Conservation (phyloP, 1,140 invertebrate species). For the Conus ventricosus region DNA sequence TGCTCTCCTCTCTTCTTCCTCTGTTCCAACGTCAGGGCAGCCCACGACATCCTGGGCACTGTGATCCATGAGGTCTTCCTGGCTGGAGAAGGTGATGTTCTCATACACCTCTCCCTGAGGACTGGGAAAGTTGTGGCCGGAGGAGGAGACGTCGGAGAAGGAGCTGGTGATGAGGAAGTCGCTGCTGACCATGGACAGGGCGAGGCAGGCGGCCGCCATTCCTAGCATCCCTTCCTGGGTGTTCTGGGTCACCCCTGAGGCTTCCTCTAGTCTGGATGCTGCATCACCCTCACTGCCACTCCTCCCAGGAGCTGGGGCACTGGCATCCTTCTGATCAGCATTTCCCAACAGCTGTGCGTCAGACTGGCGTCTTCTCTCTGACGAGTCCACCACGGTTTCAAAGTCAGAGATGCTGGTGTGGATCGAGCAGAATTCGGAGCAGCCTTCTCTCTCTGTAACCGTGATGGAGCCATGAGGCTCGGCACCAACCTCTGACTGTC, state of each 20-base stretch:
- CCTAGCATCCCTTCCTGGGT: background rate
- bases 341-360: background rate
- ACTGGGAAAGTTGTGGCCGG: too few species aligned
- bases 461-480: background rate
- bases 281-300: too few species aligned
- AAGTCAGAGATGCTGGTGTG: background rate
- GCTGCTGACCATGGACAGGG: background rate
- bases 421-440: background rate
- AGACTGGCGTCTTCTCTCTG: background rate
- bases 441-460: background rate
- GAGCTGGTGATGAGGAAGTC: background rate
- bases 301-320: too few species aligned
- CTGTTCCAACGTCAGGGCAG: background rate
- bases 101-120: background rate
- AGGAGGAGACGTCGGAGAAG: slow-evolving; percentile 10
- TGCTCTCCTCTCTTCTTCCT: background rate
- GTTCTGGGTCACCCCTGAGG: background rate
- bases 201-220: background rate
- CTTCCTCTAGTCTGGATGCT: too few species aligned
- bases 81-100: slow-evolving; percentile 23
- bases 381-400: background rate
- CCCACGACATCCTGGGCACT: too few species aligned
- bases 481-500: background rate
- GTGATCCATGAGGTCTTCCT: background rate
- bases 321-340: too few species aligned